phyloP scores from a whole-genome alignment of 2,797 vertebrate species.

The Sebastolobus altivelis region DNA sequence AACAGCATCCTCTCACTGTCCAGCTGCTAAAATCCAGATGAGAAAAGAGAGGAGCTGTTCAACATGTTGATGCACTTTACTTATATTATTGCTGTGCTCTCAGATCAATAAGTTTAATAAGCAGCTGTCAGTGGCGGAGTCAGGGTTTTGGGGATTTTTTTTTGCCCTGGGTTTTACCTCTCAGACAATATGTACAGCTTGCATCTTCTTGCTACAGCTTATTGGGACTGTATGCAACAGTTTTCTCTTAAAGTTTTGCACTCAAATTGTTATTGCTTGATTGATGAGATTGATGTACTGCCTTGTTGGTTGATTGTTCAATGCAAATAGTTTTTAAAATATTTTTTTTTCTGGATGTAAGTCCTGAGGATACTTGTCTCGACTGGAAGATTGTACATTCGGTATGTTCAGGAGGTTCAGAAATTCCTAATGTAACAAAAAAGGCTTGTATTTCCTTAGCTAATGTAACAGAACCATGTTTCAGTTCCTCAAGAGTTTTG shows the following conservation, averaged over 20 bases:
- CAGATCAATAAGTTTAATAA: neutral
- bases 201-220: neutral
- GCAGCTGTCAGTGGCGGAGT: neutral
- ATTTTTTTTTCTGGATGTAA: neutral
- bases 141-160: neutral
- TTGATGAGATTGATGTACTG: neutral
- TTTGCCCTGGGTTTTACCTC: neutral
- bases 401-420: neutral
- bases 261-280: neutral
- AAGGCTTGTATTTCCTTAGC: no score
- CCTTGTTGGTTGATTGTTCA: neutral
- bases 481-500: neutral
- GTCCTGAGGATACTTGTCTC: neutral
- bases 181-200: neutral
- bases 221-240: neutral
- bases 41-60: neutral
- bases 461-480: neutral
- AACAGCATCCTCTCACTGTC: neutral
- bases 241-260: neutral
- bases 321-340: neutral
- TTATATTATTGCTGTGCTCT: neutral
- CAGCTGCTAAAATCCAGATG: constrained; percentile 2
- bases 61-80: neutral
- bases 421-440: no score
- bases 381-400: neutral